A percentile compares a stretch with the other conserved stretches of the same genome.
Conservation (phyloP, 2,113 vertebrate genomes). For the Anhinga anhinga region DNA sequence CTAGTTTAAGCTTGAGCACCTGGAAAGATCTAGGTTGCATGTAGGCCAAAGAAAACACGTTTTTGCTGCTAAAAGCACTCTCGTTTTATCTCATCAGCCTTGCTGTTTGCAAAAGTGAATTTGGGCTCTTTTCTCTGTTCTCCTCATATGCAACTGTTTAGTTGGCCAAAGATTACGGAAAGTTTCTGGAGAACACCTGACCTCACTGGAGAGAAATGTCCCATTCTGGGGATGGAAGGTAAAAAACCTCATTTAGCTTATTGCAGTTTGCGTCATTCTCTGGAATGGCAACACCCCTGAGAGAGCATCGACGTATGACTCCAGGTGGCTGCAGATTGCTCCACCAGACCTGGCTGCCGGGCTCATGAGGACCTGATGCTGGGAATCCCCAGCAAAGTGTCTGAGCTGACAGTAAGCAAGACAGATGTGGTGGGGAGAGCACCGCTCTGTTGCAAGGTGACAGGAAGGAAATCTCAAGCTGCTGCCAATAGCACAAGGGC, state of each 20-base stretch:
- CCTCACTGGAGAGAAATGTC: background rate
- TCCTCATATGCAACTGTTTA: background rate
- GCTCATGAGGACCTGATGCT: background rate
- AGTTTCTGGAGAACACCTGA: background rate
- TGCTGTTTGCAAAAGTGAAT: background rate
- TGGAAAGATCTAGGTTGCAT: background rate
- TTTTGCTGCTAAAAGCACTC: slow-evolving; percentile 19
- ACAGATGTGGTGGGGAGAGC: background rate
- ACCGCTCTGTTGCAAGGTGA: accelerated
- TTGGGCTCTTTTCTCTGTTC: background rate
- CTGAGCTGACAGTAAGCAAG: background rate
- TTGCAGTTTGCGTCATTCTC: background rate
- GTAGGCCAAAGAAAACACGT: slow-evolving; percentile 22
- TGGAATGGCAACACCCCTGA: accelerated
- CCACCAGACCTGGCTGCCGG: background rate
- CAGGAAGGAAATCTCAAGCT: background rate
- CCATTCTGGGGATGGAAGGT: background rate
- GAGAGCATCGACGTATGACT: accelerated
- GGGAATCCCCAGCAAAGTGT: background rate
- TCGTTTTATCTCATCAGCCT: background rate
- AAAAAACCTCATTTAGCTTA: background rate
- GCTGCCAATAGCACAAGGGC: background rate
- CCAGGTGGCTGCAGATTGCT: background rate
- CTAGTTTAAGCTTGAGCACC: background rate
- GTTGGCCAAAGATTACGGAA: background rate